phyloP scores from a whole-genome alignment of 2,888 invertebrate genomes.

The Pammene fasciana region DNA sequence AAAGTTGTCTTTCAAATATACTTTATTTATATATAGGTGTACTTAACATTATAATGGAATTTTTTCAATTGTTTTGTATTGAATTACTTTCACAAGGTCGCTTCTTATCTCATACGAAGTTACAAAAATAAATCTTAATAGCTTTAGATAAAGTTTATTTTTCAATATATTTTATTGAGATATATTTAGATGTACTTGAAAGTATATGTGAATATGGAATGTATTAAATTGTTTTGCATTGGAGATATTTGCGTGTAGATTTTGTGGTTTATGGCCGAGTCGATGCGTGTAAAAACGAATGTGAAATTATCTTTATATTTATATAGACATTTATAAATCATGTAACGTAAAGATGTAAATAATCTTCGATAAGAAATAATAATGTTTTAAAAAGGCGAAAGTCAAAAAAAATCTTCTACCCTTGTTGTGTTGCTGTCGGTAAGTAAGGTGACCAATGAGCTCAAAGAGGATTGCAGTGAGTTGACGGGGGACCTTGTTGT shows the following conservation, averaged over 20 bases:
- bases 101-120: background rate
- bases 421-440: no score
- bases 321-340: no score
- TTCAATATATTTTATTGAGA: background rate
- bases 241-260: constrained; percentile 25
- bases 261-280: constrained; percentile 13
- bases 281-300: background rate
- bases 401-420: no score
- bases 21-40: background rate
- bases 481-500: no score
- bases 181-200: constrained; percentile 3
- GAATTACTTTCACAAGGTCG: constrained; percentile 13
- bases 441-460: no score
- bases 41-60: constrained; percentile 11
- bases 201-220: constrained; percentile 3
- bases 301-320: no score
- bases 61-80: constrained; percentile 6
- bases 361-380: no score
- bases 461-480: no score
- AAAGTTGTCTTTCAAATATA: background rate
- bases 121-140: background rate
- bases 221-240: constrained; percentile 6
- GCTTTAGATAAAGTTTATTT: background rate
- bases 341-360: no score
- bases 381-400: no score